These are phyloP conservation scores for Cenopis cana DNA, from an alignment of 2,888 invertebrate species.

Conservation along the genomic window DNA sequence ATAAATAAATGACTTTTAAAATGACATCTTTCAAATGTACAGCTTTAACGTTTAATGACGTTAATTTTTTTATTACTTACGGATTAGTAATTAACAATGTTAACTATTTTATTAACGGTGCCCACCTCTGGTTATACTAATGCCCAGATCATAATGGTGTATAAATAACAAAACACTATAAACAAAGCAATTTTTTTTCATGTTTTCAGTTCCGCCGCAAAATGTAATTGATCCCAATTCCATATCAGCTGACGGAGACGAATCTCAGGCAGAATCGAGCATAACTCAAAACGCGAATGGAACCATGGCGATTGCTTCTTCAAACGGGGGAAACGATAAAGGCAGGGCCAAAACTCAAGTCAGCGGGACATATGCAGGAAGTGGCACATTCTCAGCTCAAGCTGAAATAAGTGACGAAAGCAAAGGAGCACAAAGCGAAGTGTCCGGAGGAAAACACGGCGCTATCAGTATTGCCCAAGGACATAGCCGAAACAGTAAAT, in stretches of 20 bases:
- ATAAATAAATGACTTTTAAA: too few relatives aligned
- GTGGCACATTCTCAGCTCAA: slow-evolving; percentile 92
- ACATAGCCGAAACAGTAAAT: slow-evolving; percentile 89
- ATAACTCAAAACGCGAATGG: slow-evolving; percentile 85
- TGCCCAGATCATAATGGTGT: too few relatives aligned
- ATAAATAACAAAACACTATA: background rate
- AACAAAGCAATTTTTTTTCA: slow-evolving; percentile 17
- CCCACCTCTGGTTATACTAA: too few relatives aligned
- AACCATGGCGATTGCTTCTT: slow-evolving; percentile 90
- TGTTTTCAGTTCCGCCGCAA: slow-evolving; percentile 68
- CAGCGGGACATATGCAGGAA: slow-evolving; percentile 90
- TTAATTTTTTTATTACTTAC: too few relatives aligned
- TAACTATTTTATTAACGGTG: too few relatives aligned
- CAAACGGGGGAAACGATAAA: slow-evolving; percentile 90
- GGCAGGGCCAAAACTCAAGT: slow-evolving; percentile 93
- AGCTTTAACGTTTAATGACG: too few relatives aligned
- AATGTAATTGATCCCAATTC: slow-evolving; percentile 74
- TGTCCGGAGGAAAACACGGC: slow-evolving; percentile 90
- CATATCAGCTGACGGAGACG: slow-evolving; percentile 84
- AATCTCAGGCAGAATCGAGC: slow-evolving; percentile 90
- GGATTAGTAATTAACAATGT: too few relatives aligned
- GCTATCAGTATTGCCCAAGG: slow-evolving; percentile 91
- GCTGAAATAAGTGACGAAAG: slow-evolving; percentile 91
- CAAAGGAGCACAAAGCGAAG: slow-evolving; percentile 89
- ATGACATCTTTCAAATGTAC: too few relatives aligned